Conservation (phyloP, 2,113 vertebrate genomes). For the Calonectris borealis region DNA sequence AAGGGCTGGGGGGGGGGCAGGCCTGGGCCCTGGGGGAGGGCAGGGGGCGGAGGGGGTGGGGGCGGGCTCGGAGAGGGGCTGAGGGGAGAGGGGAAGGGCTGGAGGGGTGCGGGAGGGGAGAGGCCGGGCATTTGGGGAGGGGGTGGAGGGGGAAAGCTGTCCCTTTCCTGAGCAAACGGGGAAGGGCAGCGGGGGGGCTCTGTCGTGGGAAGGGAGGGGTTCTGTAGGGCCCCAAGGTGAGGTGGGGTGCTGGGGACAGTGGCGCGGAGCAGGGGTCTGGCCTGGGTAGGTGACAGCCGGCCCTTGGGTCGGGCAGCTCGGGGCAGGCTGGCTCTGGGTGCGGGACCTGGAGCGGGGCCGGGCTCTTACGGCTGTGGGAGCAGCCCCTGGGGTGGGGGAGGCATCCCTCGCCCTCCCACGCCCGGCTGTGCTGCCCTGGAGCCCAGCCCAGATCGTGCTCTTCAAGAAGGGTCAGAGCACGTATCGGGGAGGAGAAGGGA, state of each 20-base stretch:
- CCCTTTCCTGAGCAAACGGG: neutral
- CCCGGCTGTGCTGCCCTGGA: fast-evolving
- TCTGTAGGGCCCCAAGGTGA: no score
- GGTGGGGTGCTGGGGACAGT: neutral
- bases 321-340: neutral
- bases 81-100: no score
- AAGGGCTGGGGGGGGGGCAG: no score
- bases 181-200: neutral
- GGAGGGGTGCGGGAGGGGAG: no score
- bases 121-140: no score
- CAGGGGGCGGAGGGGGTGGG: no score
- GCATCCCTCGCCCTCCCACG: neutral
- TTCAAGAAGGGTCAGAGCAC: neutral
- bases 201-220: neutral
- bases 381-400: neutral
- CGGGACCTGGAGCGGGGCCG: neutral
- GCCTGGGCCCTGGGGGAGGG: no score
- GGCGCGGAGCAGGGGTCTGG: no score
- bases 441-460: fast-evolving
- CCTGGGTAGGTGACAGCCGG: neutral
- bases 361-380: neutral
- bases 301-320: neutral
- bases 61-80: no score
- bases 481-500: fast-evolving
- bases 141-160: no score